Base-by-base conservation (phyloP, 2,888 invertebrate species). In the Parascotia fuliginaria region DNA sequence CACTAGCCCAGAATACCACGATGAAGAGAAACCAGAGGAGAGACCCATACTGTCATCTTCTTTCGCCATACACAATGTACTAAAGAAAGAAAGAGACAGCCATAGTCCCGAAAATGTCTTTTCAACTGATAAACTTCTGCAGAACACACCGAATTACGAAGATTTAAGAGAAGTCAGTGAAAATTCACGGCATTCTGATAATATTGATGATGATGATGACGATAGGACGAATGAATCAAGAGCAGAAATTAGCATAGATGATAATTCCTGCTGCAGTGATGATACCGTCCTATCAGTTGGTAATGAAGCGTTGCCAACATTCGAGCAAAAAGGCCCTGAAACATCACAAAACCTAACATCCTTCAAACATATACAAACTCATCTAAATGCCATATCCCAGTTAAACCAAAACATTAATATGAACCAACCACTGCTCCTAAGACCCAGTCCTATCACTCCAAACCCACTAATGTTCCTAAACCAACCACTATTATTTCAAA, bases 231-330 rank as follows among this genome's bases (percentile, higher is more conserved):
- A 68, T 9, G 68, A 68, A 52, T 68, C 68, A 4, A 81, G 90
- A 68, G 83, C 87, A 9, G 90, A 90, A 57, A 89, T 91, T 24
- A 91, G 92, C 52, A 86, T 93, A 9, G 92, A 90, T 49, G 93
- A 94, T 12, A 93, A 93, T 56, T 95, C 95, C 52, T 95, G 95
- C 60, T 94, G 95, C 65, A 95, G 95, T 67, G 96, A 96, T 70
- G 96, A 96, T 73, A 97, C 96, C 33, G 96, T 96, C 2, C 77
- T 97, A 24, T 96, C 96, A 65, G 96, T 97, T 59, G 96, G 96
- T 4, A 96, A 96, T 75, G 96, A 97, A 69, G 94, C 94, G 1
- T 93, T 93, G 5, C 90, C 92, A 1, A 79, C 69, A 28, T 87
- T 76, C 19, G 81, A 82, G 2, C 82, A 85, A 29, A 83, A 75